Evolutionary conservation across 2,797 vertebrate genomes (phyloP).

Genomic region (Xiphophorus birchmanni): DNA sequence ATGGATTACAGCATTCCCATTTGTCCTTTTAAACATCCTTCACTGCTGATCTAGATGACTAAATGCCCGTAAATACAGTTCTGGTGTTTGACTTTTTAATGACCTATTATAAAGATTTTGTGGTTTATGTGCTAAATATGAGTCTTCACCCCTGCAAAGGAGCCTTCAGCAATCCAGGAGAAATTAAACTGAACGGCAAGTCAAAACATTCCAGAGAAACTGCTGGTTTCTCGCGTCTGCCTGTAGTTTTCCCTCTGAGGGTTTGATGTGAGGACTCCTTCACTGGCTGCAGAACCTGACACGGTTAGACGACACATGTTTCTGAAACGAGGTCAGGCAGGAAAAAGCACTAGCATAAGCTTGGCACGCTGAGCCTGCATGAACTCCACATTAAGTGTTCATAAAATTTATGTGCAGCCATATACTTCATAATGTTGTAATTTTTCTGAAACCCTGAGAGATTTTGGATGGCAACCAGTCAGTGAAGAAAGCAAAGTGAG

Average conservation of each 20-base stretch:
- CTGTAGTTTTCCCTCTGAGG: neutral
- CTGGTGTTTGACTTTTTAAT: neutral
- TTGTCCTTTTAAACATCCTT: neutral
- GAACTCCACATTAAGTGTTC: neutral
- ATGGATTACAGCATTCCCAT: slow-evolving; percentile 2
- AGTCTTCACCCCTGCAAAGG: neutral
- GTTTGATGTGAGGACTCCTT: neutral
- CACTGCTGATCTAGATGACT: neutral
- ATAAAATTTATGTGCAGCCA: neutral
- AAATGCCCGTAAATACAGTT: neutral
- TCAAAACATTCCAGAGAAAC: neutral
- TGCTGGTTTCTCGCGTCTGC: neutral
- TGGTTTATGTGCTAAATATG: neutral
- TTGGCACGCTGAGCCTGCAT: neutral
- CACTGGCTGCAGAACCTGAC: neutral
- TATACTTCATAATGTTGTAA: neutral
- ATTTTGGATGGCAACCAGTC: neutral
- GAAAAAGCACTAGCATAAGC: neutral
- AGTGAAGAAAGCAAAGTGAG: neutral
- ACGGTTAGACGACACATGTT: neutral
- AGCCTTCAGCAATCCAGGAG: neutral
- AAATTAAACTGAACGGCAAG: neutral
- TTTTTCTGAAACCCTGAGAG: neutral
- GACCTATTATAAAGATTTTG: neutral
- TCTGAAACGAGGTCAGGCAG: neutral